Percentiles rank a stretch among this genome's conserved stretches.
Conservation (phyloP, 2,797 vertebrate species). For the Notoglanidium macrostoma region DNA sequence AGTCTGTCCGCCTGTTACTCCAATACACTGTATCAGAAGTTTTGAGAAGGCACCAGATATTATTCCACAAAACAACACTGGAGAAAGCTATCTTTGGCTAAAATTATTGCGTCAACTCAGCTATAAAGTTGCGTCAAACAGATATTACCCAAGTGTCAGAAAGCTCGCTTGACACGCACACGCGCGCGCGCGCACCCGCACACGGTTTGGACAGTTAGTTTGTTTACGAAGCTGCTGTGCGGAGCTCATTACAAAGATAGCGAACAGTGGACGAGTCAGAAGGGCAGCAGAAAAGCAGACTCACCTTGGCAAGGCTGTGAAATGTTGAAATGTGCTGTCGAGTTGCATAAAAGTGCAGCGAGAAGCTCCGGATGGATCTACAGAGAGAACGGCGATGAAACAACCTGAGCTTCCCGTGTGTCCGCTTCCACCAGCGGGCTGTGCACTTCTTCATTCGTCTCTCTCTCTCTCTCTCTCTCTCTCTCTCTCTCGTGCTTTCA, state of each 20-base stretch:
- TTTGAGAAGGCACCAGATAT: neutral
- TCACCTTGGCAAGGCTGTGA: constrained; percentile 66
- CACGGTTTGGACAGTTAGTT: constrained; percentile 49
- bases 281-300: constrained; percentile 27
- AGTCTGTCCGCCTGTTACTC: constrained; percentile 66
- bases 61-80: no score
- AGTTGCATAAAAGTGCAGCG: constrained; percentile 66
- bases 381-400: neutral
- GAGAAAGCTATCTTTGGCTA: neutral
- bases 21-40: constrained; percentile 32
- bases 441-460: constrained; percentile 15
- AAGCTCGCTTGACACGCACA: neutral
- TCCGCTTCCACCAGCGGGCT: constrained; percentile 66
- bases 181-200: neutral
- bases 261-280: no score
- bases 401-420: constrained; percentile 51
- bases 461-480: constrained; percentile 44
- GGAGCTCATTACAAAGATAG: neutral
- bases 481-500: constrained; percentile 46
- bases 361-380: constrained; percentile 40
- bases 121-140: neutral
- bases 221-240: constrained; percentile 67
- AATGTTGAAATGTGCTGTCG: constrained; percentile 59
- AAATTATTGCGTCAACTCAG: neutral
- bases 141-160: neutral